Base-by-base conservation (phyloP, 2,888 invertebrate species). In the Agrypnus murinus region DNA sequence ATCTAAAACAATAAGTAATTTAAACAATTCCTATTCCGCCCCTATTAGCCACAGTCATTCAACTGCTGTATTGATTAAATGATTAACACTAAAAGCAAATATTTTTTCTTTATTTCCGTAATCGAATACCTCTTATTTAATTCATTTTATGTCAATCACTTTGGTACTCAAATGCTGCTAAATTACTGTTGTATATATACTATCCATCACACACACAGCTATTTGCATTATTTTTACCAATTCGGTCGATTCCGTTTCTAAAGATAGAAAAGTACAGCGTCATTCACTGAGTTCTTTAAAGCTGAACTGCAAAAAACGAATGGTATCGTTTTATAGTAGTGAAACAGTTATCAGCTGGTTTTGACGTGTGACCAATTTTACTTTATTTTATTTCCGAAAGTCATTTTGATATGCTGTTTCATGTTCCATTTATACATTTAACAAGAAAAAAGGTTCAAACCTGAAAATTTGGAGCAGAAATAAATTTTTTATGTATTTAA, bases 311-410 rank as follows among this genome's bases (percentile, higher is more conserved):
- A 38, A 38, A n/a, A n/a, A 38, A n/a, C 10, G 38, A 38, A 38
- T n/a, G 4, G 12, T 38, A 10, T 10, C 38, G 38, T n/a, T 38
- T n/a, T n/a, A n/a, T 12, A 4, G 25, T 25, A 3, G 38, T 38
- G 38, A 38, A 38, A 1, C 38, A 12, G 38, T 38, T 38, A 38
- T 38, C 38, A 38, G 38, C 38, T 38, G 38, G n/a, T 38, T 12
- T 38, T 38, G 38, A 38, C 38, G n/a, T 38, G 38, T 38, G 38
- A 38, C 38, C 38, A 2, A 12, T 38, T 38, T 38, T 38, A 38
- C n/a, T 38, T 10, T 10, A 12, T 38, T 38, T 12, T 38, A 10
- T 38, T 38, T 12, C 10, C n/a, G 12, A 12, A 4, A 38, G n/a
- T 12, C 5, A n/a, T n/a, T 38, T 10, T 12, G 12, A 12, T 1